These are phyloP conservation scores for Rambutsinella grinnellia DNA, from an alignment of 2,888 invertebrate species.

Conservation along the genomic window DNA sequence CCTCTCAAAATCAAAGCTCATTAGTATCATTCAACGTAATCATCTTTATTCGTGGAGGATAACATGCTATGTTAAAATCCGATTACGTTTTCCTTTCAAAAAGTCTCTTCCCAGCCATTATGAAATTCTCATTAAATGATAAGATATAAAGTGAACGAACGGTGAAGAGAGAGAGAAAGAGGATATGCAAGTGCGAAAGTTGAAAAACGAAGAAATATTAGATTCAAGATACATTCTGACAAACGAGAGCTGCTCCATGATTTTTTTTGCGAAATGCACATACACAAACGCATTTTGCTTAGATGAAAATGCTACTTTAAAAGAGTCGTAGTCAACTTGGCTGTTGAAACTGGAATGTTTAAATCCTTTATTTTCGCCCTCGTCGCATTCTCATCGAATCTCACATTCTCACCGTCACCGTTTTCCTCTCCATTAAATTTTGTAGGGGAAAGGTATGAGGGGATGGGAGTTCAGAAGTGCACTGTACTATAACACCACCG, in stretches of 20 bases:
- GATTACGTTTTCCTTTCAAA: background rate
- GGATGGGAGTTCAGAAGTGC: too few relatives aligned
- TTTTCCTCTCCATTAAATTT: background rate
- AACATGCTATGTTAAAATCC: background rate
- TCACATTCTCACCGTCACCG: background rate
- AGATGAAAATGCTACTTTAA: background rate
- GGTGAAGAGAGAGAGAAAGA: background rate
- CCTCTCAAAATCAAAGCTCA: constrained; percentile 24
- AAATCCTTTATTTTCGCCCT: background rate
- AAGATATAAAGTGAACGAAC: constrained; percentile 14
- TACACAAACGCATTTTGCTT: background rate
- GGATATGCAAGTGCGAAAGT: too few relatives aligned
- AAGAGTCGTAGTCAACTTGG: background rate
- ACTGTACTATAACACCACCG: too few relatives aligned
- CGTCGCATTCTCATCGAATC: background rate
- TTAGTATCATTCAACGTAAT: constrained; percentile 23
- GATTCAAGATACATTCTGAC: constrained; percentile 21
- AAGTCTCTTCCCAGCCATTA: constrained; percentile 3
- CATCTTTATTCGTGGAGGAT: background rate
- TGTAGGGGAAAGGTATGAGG: too few relatives aligned
- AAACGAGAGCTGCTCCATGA: constrained; percentile 8
- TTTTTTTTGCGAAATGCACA: constrained; percentile 5
- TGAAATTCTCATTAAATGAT: constrained; percentile 44
- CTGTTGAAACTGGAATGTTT: background rate
- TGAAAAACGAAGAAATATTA: constrained; percentile 34